These are phyloP conservation scores for Morinoia aosen DNA, from an alignment of 2,888 invertebrate species.

Conservation along the genomic window DNA sequence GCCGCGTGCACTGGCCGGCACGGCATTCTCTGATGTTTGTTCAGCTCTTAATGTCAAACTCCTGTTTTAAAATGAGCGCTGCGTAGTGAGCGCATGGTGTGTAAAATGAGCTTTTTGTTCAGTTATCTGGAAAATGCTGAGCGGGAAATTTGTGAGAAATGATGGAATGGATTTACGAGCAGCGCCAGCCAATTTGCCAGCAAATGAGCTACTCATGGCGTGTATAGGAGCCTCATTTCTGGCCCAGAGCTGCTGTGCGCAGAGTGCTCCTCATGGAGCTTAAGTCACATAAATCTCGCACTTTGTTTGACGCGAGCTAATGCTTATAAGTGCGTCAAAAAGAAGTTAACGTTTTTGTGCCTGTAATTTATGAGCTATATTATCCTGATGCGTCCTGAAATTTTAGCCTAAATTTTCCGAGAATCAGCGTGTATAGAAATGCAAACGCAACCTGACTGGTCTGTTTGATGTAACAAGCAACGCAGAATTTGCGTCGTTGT, in stretches of 20 bases:
- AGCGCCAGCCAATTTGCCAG: conserved; percentile 4
- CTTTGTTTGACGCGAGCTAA: background rate
- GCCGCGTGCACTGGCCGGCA: background rate
- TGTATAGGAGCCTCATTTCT: background rate
- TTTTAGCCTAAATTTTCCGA: too few relatives aligned
- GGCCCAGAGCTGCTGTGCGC: background rate
- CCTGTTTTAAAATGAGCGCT: background rate
- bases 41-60: background rate
- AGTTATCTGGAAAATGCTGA: conserved; percentile 3
- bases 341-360: background rate
- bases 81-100: background rate
- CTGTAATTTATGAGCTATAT: too few relatives aligned
- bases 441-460: too few relatives aligned
- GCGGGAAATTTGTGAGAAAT: background rate
- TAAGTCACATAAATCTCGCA: background rate
- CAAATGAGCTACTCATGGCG: background rate
- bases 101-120: conserved; percentile 12
- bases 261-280: background rate
- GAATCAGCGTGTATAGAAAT: too few relatives aligned
- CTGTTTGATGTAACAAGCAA: too few relatives aligned
- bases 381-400: too few relatives aligned
- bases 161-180: conserved; percentile 17
- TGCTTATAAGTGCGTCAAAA: background rate
- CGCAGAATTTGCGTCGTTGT: too few relatives aligned
- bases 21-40: background rate